A percentile compares a stretch with the other conserved stretches of the same genome.
These are phyloP conservation scores for Malurus leucopterus DNA, from an alignment of 2,797 vertebrate genomes.

Conservation along the genomic window DNA sequence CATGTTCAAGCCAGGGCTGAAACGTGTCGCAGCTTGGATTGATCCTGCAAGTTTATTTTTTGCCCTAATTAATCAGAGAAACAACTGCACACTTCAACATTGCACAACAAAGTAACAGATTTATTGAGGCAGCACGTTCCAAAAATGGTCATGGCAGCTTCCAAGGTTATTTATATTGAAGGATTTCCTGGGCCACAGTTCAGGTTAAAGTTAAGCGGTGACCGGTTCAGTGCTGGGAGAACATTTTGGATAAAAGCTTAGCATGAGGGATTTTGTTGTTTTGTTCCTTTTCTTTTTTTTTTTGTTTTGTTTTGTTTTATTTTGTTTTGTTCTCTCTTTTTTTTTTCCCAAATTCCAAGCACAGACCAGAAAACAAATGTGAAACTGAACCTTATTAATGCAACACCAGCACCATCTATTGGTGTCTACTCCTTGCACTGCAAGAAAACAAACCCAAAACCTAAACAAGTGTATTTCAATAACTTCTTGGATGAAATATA, in stretches of 20 bases:
- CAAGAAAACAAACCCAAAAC: background rate
- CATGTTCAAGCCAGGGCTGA: constrained; percentile 33
- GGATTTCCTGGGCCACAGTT: constrained; percentile 57
- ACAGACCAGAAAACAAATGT: constrained; percentile 23
- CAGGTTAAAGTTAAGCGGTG: constrained; percentile 51
- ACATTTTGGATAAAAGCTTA: constrained; percentile 45
- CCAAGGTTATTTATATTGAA: constrained; percentile 57
- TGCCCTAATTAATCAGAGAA: constrained; percentile 64
- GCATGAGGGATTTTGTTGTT: constrained; percentile 32
- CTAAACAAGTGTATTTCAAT: background rate
- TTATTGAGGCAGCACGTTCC: constrained; percentile 49
- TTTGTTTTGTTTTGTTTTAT: background rate
- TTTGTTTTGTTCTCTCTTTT: background rate
- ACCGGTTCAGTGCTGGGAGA: constrained; percentile 24
- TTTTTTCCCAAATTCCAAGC: background rate
- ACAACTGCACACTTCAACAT: constrained; percentile 57
- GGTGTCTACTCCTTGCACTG: background rate
- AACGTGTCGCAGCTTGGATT: constrained; percentile 53
- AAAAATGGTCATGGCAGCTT: constrained; percentile 53
- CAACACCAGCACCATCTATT: constrained; percentile 59
- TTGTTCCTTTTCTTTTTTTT: background rate
- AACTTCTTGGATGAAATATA: background rate
- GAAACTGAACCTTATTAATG: background rate
- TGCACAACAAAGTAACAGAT: constrained; percentile 66
- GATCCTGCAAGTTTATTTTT: constrained; percentile 54